Evolutionary conservation across 2,797 vertebrate species (phyloP), one percentile per base, ranked within the genome.

Genomic region (Taenioides sp.): DNA sequence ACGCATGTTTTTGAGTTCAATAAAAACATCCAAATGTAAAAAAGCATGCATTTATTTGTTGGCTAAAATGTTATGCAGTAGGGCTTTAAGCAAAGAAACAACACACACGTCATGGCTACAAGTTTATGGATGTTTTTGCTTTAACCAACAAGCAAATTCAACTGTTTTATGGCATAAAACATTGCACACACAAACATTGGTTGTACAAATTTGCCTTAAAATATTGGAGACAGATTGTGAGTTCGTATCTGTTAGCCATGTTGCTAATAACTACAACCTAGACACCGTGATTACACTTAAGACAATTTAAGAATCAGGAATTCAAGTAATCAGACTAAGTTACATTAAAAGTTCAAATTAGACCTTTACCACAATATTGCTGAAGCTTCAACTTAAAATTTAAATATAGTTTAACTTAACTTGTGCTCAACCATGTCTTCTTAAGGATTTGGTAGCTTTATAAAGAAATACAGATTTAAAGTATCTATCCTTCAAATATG

Each of bases 401-500:
- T 20, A 9, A 20, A 23, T 54, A 54, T 54, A 54, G 6, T 54
- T 22, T 22, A 55, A 2, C 3, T 55, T 11, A 55, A 22, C 52
- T 55, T 22, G 52, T 55, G n/a, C 11, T n/a, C 52, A 55, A 11
- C 20, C 54, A 12, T n/a, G 50, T 54, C 20, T 54, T n/a, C 50
- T 54, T 20, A 52, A 52, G 49, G 18, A 6, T 6, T 2, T n/a
- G 20, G n/a, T 7, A 54, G 9, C 7, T 2, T 9, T 54, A 2
- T n/a, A 54, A 52, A 20, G 18, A 20, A 7, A n/a, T 5, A 52
- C 34, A 34, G 6, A 34, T 7, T 34, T 43, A 43, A 43, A 14
- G 40, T n/a, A 76, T 71, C 72, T 68, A 63, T 79, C 67, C 60
- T 52, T 72, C 54, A 73, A 62, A 37, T 20, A 20, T 61, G 16